These are phyloP conservation scores for Leptopilina boulardi DNA, from an alignment of 1,140 invertebrate genomes.

Conservation along the genomic window DNA sequence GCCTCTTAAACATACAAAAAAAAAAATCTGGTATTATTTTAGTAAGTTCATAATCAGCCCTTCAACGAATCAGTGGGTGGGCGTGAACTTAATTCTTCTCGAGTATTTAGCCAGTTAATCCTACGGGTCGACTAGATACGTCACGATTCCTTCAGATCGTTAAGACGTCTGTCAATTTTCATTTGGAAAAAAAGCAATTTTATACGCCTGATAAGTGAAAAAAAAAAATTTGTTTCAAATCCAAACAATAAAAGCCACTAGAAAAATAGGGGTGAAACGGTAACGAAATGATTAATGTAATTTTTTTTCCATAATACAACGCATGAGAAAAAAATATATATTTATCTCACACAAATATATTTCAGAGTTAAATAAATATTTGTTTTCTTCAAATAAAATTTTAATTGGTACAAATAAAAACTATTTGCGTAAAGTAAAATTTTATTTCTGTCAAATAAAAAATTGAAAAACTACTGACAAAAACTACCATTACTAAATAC, in stretches of 20 bases:
- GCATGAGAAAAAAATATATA: too few species aligned
- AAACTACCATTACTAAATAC: too few species aligned
- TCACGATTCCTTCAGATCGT: slow-evolving; percentile 55
- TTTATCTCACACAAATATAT: too few species aligned
- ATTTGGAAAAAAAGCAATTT: slow-evolving; percentile 10
- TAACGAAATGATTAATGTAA: not conserved
- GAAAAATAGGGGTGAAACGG: not conserved
- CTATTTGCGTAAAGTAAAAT: too few species aligned
- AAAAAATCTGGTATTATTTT: slow-evolving; percentile 64
- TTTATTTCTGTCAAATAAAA: too few species aligned
- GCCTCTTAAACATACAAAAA: not conserved
- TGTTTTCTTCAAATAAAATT: too few species aligned
- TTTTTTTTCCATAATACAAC: too few species aligned
- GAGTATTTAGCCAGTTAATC: slow-evolving; percentile 67
- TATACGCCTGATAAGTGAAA: not conserved
- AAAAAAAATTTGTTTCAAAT: not conserved
- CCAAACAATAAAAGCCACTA: not conserved
- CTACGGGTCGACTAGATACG: slow-evolving; percentile 62
- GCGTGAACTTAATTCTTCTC: slow-evolving; percentile 65
- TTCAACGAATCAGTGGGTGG: slow-evolving; percentile 57
- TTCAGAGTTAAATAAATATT: too few species aligned
- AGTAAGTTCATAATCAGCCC: slow-evolving; percentile 58
- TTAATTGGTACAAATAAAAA: too few species aligned
- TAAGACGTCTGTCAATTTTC: slow-evolving; percentile 38
- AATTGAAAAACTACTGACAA: too few species aligned